Evolutionary conservation across 2,797 vertebrate genomes (phyloP), one percentile per base, ranked within the genome.

Genomic region (Acipenser oxyrinchus): DNA sequence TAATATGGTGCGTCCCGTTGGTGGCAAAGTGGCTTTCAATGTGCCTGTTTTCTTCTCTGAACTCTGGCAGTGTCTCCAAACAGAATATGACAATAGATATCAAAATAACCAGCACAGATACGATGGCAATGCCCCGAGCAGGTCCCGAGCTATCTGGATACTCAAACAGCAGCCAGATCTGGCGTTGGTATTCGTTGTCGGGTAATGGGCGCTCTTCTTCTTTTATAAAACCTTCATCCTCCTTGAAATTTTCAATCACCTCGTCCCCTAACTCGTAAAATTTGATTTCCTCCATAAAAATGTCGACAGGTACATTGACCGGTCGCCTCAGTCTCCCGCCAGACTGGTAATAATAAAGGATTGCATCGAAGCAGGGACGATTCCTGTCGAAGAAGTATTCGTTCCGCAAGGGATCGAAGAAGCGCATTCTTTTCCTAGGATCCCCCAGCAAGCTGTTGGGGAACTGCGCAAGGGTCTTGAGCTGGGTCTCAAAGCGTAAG

Each of bases 341-440:
- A 0, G 96, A 98, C 76, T 97, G 95, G 74, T 97, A 97, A 72
- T 94, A 97, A 68, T 96, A 94, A 7, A 98, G 90, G 74, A 98
- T 90, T 53, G 90, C 93, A n/a, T 98, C 95, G 60, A 97, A 98
- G 83, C 93, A 94, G 52, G 93, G 91, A 64, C 94, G 87, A 83
- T 95, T 95, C 64, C 95, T 88, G 80, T 98, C 95, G 63, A 98
- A 96, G 81, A 97, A 97, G 78, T 95, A 97, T 67, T 96, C 94
- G 10, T 96, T 95, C 60, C 92, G 84, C 68, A 93, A 80, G 0
- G 93, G 92, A 77, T 98, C 95, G 52, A 93, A 97, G 79, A 93
- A 98, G 15, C 93, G 92, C 75, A 93, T 94, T 68, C 95, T 85
- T 80, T 93, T 95, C 59, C 86, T 80, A 0, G 94, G 93, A 78